A percentile compares a stretch with the other conserved stretches of the same genome.
Evolutionary conservation across 2,888 invertebrate genomes (phyloP).

Genomic region (Xiphydria camelus): DNA sequence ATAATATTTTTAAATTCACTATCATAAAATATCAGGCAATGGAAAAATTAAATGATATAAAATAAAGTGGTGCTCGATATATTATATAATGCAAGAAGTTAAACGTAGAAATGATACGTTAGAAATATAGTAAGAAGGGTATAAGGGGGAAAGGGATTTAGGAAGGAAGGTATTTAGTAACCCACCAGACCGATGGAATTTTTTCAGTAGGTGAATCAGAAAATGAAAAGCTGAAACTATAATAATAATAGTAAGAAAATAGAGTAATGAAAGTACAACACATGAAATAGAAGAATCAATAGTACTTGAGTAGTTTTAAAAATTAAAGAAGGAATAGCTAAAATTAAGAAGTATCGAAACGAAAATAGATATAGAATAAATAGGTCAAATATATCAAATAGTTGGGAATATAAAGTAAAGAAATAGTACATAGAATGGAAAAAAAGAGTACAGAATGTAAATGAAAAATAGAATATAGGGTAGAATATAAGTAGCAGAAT

Average conservation of each 20-base stretch:
- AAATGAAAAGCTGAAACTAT: slow-evolving; percentile 18
- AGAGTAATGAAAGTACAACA: slow-evolving; percentile 1
- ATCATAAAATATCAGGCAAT: too few relatives aligned
- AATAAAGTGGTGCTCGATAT: too few relatives aligned
- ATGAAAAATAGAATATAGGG: neutral
- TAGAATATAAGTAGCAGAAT: neutral
- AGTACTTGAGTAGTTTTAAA: slow-evolving; percentile 14
- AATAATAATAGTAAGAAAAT: slow-evolving; percentile 10
- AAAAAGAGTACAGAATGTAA: slow-evolving; percentile 1
- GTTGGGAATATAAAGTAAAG: slow-evolving; percentile 3
- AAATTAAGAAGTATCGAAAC: slow-evolving; percentile 7
- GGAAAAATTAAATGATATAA: too few relatives aligned
- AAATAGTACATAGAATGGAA: slow-evolving; percentile 2
- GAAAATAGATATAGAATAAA: neutral
- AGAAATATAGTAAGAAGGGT: too few relatives aligned
- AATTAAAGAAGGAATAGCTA: too few relatives aligned
- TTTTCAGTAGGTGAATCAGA: too few relatives aligned
- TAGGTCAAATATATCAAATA: slow-evolving; percentile 4
- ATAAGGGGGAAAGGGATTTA: neutral
- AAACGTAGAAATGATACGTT: too few relatives aligned
- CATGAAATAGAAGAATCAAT: slow-evolving; percentile 7
- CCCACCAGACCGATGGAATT: too few relatives aligned
- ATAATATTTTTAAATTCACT: too few relatives aligned
- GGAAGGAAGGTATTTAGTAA: too few relatives aligned
- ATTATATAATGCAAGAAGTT: neutral